Evolutionary conservation across 2,888 invertebrate genomes (phyloP).

Genomic region (Chloromyia formosa): DNA sequence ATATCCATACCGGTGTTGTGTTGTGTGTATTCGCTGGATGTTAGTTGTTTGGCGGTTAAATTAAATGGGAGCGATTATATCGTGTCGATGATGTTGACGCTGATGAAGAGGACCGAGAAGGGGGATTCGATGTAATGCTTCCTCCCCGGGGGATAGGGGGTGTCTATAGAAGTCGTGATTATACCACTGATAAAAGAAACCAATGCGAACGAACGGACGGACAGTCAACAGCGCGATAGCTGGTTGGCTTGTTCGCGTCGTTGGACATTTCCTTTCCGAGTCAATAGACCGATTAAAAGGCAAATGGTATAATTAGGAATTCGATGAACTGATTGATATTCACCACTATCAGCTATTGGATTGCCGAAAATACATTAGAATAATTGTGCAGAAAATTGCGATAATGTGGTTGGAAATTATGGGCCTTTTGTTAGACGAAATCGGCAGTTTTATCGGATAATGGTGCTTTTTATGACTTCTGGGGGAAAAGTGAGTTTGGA

Average conservation of each 20-base stretch:
- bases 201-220: not conserved
- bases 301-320: conserved; percentile 4
- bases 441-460: too few species aligned
- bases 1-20: conserved; percentile 2
- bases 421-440: too few species aligned
- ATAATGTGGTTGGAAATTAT: too few species aligned
- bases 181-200: conserved; percentile 28
- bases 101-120: conserved; percentile 2
- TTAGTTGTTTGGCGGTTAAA: conserved; percentile 37
- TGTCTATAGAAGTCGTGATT: conserved; percentile 22
- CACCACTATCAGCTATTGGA: not conserved
- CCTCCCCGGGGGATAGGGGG: not conserved
- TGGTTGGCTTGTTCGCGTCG: not conserved
- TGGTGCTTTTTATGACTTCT: too few species aligned
- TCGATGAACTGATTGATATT: conserved; percentile 14
- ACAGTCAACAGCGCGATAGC: not conserved
- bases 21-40: not conserved
- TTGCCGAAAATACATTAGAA: not conserved
- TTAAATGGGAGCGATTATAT: conserved; percentile 44
- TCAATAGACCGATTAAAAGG: conserved; percentile 2
- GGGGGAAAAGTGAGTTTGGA: too few species aligned
- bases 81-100: conserved; percentile 25
- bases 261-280: not conserved
- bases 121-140: not conserved
- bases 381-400: not conserved